Conservation (phyloP, 2,113 vertebrate genomes). For the Triplophysa dalaica region DNA sequence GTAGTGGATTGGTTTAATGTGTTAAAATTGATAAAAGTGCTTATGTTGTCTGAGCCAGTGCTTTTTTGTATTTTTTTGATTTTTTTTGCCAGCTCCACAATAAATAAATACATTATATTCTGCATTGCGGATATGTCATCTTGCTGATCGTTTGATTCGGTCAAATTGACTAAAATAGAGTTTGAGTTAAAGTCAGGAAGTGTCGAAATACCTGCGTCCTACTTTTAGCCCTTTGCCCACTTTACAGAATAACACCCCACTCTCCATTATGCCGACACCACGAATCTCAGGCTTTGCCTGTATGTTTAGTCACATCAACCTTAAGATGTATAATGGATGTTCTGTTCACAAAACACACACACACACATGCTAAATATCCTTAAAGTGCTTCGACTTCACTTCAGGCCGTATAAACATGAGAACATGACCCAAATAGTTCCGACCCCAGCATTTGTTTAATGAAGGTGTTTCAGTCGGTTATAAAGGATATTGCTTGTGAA, state of each 20-base stretch:
- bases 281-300: not conserved
- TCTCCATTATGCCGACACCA: conserved; percentile 1
- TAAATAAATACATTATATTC: not conserved
- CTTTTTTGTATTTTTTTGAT: not conserved
- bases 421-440: not conserved
- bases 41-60: not conserved
- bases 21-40: not conserved
- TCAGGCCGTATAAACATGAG: no score
- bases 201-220: not conserved
- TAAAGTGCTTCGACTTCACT: no score
- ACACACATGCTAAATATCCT: no score
- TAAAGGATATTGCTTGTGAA: no score
- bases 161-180: no score
- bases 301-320: not conserved
- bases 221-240: not conserved
- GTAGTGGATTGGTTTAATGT: no score
- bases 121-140: not conserved
- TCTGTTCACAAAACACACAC: not conserved
- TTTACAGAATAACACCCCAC: not conserved
- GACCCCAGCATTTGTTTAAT: no score
- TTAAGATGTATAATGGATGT: no score
- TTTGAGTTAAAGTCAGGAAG: not conserved
- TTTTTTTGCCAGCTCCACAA: not conserved
- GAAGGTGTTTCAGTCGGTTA: no score
- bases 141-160: not conserved